These are phyloP conservation scores for Picus viridis DNA, from an alignment of 2,797 vertebrate genomes.

Conservation along the genomic window DNA sequence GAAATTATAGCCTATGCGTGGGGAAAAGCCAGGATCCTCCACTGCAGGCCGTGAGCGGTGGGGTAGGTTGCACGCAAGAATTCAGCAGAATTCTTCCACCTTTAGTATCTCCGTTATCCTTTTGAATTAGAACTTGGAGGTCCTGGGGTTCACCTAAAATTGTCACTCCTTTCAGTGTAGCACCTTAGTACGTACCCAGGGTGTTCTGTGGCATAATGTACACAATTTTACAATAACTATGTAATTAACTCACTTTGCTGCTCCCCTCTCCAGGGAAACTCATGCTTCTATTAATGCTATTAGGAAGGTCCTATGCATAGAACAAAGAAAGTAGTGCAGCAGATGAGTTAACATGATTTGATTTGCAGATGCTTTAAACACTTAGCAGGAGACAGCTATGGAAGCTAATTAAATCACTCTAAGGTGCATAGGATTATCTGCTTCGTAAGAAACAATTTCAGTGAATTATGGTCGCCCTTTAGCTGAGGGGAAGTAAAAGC, in stretches of 20 bases:
- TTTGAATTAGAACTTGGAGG: not conserved
- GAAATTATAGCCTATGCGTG: conserved; percentile 37
- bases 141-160: conserved; percentile 66
- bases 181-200: conserved; percentile 68
- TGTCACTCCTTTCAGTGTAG: conserved; percentile 61
- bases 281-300: conserved; percentile 73
- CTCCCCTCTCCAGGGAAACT: conserved; percentile 73
- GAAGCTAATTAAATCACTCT: conserved; percentile 83
- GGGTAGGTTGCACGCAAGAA: not conserved
- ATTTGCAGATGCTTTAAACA: conserved; percentile 85
- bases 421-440: conserved; percentile 81
- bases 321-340: conserved; percentile 75
- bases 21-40: conserved; percentile 17
- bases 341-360: conserved; percentile 83
- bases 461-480: conserved; percentile 77
- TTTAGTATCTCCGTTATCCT: not conserved
- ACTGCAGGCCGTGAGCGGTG: not conserved
- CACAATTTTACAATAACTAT: conserved; percentile 79
- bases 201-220: conserved; percentile 74
- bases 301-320: conserved; percentile 76
- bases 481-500: conserved; percentile 70
- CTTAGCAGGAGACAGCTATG: conserved; percentile 81
- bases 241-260: conserved; percentile 79
- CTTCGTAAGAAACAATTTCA: conserved; percentile 82
- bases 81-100: not conserved